These are phyloP conservation scores for Corythucha ciliata DNA, from an alignment of 2,888 invertebrate species.

Conservation along the genomic window DNA sequence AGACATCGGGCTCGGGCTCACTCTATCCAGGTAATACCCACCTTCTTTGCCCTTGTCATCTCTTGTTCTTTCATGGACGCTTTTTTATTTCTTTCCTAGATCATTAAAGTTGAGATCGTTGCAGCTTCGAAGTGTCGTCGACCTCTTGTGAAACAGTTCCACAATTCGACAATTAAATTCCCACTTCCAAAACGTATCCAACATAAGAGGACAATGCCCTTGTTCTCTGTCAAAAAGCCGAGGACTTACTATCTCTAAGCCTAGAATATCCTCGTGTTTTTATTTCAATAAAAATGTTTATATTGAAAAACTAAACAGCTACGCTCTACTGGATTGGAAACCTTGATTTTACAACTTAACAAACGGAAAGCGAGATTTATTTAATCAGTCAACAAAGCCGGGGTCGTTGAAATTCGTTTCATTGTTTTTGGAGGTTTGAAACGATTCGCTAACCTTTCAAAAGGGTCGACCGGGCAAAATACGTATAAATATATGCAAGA, in stretches of 20 bases:
- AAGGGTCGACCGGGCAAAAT: too few species aligned
- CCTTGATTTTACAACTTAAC: too few species aligned
- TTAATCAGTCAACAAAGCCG: too few species aligned
- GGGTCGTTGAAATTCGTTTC: too few species aligned
- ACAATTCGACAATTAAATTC: constrained; percentile 92
- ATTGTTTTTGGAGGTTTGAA: too few species aligned
- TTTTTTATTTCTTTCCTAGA: constrained; percentile 48
- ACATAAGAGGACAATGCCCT: constrained; percentile 71
- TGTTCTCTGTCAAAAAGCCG: constrained; percentile 73
- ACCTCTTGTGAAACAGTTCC: constrained; percentile 96
- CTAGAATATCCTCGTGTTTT: constrained; percentile 2
- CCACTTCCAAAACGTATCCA: constrained; percentile 87
- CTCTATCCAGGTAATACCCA: constrained; percentile 64
- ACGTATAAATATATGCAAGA: too few species aligned
- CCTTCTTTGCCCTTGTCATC: constrained; percentile 1
- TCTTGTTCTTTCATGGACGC: constrained; percentile 2
- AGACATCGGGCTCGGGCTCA: constrained; percentile 96
- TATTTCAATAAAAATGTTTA: constrained; percentile 23
- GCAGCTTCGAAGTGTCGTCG: constrained; percentile 82
- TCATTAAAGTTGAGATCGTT: constrained; percentile 92
- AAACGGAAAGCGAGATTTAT: too few species aligned
- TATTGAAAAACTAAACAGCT: too few species aligned
- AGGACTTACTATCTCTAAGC: constrained; percentile 65
- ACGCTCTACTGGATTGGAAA: too few species aligned
- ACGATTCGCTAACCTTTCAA: too few species aligned